Base-by-base conservation (phyloP, 2,113 vertebrate species). In the Osmerus eperlanus region DNA sequence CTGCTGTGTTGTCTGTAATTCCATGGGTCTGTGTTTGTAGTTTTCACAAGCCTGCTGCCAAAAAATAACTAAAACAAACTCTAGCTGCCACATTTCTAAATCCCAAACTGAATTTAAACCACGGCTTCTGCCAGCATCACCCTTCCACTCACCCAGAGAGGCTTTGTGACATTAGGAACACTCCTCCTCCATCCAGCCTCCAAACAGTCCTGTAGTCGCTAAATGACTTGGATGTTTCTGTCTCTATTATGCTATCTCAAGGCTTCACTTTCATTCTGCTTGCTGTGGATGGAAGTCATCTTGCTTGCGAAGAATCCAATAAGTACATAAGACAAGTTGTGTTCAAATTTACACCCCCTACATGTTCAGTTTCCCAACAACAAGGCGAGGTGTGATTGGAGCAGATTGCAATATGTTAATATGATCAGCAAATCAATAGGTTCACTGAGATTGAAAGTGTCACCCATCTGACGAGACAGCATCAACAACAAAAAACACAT, bases 361-460 rank as follows among this genome's bases (percentile, higher is more conserved):
- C 72, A 73, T 74, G 74, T 73, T 53, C 7, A 14, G 67, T 77
- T 83, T 65, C 63, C 52, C 61, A 41, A 72, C 58, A 71, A 83
- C 74, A 85, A 84, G 78, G 75, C 83, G 68, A 73, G 80, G 76
- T 83, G 80, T 75, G 83, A 84, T 87, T 83, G 78, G 78, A 62
- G 70, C 56, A 78, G 84, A 85, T 82, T 87, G 83, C 77, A 82
- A 79, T 87, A 91, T 92, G 85, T 90, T 90, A 88, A 92, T 88
- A 86, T 23, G 60, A 71, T 81, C 81, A 77, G 87, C 90, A 89
- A 89, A 90, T 91, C 89, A 89, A 88, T 90, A 83, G 78, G 72
- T 67, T 82, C 70, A 68, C 74, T 81, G 77, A 87, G 86, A 90
- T 86, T 90, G 84, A 87, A 89, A 84, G 80, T 63, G 76, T 59